Percentiles rank a stretch among this genome's conserved stretches.
These are phyloP conservation scores for Tragelaphus imberbis DNA, from an alignment of 2,113 vertebrate genomes.

Conservation along the genomic window DNA sequence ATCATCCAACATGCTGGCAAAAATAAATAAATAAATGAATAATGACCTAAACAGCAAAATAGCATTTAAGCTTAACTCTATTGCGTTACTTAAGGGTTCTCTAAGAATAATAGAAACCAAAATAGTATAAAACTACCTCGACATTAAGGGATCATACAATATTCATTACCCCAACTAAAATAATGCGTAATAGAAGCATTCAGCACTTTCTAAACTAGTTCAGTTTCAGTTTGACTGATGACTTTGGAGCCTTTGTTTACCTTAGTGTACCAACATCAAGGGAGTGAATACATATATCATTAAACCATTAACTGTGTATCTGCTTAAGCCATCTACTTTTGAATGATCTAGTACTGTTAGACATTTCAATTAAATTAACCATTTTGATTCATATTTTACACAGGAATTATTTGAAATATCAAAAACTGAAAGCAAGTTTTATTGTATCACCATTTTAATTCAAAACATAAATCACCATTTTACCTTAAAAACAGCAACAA, in stretches of 20 bases:
- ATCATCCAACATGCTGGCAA: conserved; percentile 19
- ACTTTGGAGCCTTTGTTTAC: conserved; percentile 45
- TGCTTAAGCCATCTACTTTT: not conserved
- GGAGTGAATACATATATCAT: conserved; percentile 31
- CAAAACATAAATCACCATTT: not conserved
- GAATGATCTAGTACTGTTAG: not conserved
- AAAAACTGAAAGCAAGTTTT: not conserved
- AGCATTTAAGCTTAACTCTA: conserved; percentile 42
- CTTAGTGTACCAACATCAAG: conserved; percentile 22
- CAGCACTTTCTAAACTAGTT: conserved; percentile 20
- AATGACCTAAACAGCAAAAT: conserved; percentile 45
- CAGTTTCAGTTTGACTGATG: conserved; percentile 18
- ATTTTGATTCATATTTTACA: conserved; percentile 4
- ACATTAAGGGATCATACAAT: conserved; percentile 57
- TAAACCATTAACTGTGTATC: conserved; percentile 3
- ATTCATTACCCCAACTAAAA: conserved; percentile 61
- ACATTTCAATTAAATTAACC: conserved; percentile 20
- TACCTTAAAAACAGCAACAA: not conserved
- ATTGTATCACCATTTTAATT: not conserved
- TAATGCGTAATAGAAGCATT: conserved; percentile 42
- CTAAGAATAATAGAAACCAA: conserved; percentile 57
- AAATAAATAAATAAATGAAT: not conserved
- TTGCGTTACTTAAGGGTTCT: conserved; percentile 51
- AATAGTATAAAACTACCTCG: conserved; percentile 51
- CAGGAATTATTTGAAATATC: conserved; percentile 19